Base-by-base conservation (phyloP, 2,113 vertebrate species). In the Pituophis catenifer region DNA sequence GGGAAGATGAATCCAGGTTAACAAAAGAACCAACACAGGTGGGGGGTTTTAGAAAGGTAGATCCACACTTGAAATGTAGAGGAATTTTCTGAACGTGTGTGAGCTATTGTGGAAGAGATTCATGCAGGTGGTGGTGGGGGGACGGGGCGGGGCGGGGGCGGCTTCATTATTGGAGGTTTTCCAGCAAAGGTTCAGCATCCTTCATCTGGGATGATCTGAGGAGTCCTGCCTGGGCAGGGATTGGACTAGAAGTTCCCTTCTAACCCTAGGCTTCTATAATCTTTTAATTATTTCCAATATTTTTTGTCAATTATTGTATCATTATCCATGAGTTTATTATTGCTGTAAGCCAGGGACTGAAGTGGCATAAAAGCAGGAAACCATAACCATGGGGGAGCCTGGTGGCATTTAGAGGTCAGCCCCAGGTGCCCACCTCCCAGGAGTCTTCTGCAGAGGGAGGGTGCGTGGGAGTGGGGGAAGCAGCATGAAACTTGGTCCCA, bases 41-140 rank as follows among this genome's bases (percentile, higher is more conserved):
- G 70, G n/a, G n/a, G 2, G 5, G 12, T 9, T 33, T 33, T 75
- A 33, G 2, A 81, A 38, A 81, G 70, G 17, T 19, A 3, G n/a
- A 33, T 75, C 70, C 70, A 38, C 38, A 81, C 17, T 38, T 81
- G 6, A 75, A 75, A 17, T 75, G 17, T 38, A 17, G 70, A 81
- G 33, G 33, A 19, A 38, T 38, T 21, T 81, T 38, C 70, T 38
- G 70, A 38, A 7, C 2, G 0, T 3, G n/a, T 21, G 23, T 59
- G 70, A 81, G 33, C n/a, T 1, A 15, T 1, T 70, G 62, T 65
- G 62, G 11, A 13, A n/a, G 4, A n/a, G 29, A n/a, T 29, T 70
- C 29, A 13, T 38, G 33, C 15, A 1, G 70, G 3, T 17, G n/a
- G n/a, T n/a, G 2, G 29, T 0, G 1, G 29, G 5, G n/a, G 38